Base-by-base conservation (phyloP, 2,888 invertebrate species). In the Melikaiella ostensackeni region DNA sequence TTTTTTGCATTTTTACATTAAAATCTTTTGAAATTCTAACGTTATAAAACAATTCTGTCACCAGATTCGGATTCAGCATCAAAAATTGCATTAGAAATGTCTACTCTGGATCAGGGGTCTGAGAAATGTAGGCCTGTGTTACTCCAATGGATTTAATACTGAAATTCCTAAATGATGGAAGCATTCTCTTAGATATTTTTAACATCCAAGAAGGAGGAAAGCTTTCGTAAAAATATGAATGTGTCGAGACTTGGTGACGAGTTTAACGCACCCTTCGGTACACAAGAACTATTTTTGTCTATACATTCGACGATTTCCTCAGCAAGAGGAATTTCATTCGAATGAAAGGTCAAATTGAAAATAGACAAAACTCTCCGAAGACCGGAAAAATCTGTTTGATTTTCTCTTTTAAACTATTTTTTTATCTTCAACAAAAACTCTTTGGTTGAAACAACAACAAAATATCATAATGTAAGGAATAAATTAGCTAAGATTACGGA, bases 181-280 rank as follows among this genome's bases (percentile, higher is more conserved):
- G 50, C n/a, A 55, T 55, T n/a, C 50, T 55, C 21, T 9, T 9
- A 55, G 50, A 55, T 55, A 59, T 59, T 59, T 59, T 27, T 55
- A 55, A 55, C 24, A 27, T 13, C 11, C 13, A 16, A 27, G n/a
- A 19, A 21, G 24, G 13, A 24, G 24, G 13, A 57, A 57, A 59
- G 59, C 27, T 6, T 59, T 13, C 16, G 21, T 59, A 16, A 59
- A 59, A 59, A 59, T 59, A 27, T 59, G 59, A 59, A 59, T 24
- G 59, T 27, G 11, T 59, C 24, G 21, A 59, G 59, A 1, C 55
- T 21, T 55, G 38, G 21, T 33, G 74, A 57, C n/a, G 57, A 21
- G 74, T 74, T 74, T 74, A 74, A 74, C 59, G 74, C 38, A 74
- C 74, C 59, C 59, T 55, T 24, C 55, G 59, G 21, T 59, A 24